Evolutionary conservation across 2,797 vertebrate species (phyloP), one percentile per base, ranked within the genome.

Genomic region (Catostomus latipinnis): DNA sequence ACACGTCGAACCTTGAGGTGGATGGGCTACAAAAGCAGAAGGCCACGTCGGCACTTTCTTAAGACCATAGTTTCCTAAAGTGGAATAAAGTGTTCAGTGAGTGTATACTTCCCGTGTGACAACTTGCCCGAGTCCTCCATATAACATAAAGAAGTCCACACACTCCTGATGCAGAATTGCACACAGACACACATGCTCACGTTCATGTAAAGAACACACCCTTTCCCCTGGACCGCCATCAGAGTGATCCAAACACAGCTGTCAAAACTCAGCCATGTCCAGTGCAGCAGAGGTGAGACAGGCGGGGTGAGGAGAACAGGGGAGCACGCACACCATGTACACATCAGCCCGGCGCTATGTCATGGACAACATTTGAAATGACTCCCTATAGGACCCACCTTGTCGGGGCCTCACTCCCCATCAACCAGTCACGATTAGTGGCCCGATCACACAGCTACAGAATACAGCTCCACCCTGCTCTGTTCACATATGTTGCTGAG

Each of bases 221-320:
- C 90, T 93, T 91, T 93, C 90, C 92, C 88, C 83, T 76, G 92
- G 92, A 93, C 90, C 83, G 88, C 90, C 80, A 88, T 92, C 89
- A 90, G 88, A 92, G 89, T 87, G 86, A 86, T 93, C 89, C 86
- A 86, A 93, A 89, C 90, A 88, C 94, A 95, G 94, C 94, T 94
- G 93, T 94, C 93, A 93, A 94, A 95, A 94, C 92, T 90, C 87
- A 87, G 84, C 74, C 86, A 90, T 86, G 88, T 93, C 91, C 91
- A 93, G 83, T 83, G 85, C 88, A 88, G 90, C 91, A 91, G 90
- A 88, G 83, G 89, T 79, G 86, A 85, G 89, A 89, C 89, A 86
- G 82, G 84, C 87, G 80, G 83, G 88, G 90, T 88, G 83, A 65
- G 86, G 81, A 78, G 81, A 58, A 80, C 77, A 71, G 77, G 73